Evolutionary conservation across 1,140 invertebrate species (phyloP).

Genomic region (Drosophila nannoptera): DNA sequence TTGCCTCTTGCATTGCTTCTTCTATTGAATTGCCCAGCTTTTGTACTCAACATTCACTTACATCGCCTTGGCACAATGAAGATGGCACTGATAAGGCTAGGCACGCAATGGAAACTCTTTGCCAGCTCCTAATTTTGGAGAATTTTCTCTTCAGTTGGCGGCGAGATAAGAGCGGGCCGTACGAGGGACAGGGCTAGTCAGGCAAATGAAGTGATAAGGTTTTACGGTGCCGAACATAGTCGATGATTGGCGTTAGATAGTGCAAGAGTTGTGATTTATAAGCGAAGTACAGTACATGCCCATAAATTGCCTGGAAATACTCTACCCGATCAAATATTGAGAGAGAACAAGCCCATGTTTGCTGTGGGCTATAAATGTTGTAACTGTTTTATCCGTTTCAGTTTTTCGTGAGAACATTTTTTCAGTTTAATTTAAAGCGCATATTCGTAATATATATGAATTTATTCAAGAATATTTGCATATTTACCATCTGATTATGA

Average conservation of each 20-base stretch:
- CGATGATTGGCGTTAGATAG: constrained; percentile 34
- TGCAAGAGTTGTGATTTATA: constrained; percentile 20
- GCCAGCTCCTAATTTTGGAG: background rate
- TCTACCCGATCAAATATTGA: background rate
- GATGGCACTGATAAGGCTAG: constrained; percentile 57
- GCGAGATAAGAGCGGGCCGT: constrained; percentile 20
- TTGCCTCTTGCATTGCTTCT: background rate
- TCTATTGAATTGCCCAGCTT: constrained; percentile 45
- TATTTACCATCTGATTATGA: constrained; percentile 6
- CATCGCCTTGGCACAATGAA: constrained; percentile 56
- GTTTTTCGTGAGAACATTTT: constrained; percentile 7
- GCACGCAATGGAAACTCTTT: constrained; percentile 26
- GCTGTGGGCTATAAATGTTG: constrained; percentile 8
- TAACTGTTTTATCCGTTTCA: background rate
- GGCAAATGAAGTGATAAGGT: constrained; percentile 68
- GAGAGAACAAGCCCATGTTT: background rate
- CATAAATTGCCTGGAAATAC: constrained; percentile 20
- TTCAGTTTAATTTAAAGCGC: background rate
- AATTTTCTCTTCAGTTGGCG: constrained; percentile 3
- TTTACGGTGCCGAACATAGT: constrained; percentile 42
- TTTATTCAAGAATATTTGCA: constrained; percentile 4
- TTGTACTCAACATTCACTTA: constrained; percentile 45
- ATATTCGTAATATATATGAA: background rate
- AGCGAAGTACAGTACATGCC: constrained; percentile 4
- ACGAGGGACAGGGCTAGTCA: constrained; percentile 29